phyloP scores from a whole-genome alignment of 2,888 invertebrate genomes.

The Clanis bilineata region DNA sequence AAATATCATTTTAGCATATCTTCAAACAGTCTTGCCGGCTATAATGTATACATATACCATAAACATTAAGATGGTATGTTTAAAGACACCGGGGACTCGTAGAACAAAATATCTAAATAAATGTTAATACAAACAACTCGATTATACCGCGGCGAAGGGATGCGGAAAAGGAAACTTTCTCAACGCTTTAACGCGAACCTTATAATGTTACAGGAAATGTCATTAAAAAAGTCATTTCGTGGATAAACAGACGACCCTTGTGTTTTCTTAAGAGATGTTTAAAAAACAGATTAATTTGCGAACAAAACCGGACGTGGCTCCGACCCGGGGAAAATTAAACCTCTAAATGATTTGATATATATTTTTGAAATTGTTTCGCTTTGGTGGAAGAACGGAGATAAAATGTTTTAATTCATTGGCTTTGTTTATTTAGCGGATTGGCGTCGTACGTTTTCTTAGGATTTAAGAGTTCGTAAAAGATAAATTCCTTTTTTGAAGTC shows the following conservation, averaged over 20 bases:
- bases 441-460: not conserved
- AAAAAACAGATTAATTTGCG: constrained; percentile 14
- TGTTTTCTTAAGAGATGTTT: constrained; percentile 12
- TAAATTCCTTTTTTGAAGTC: no score
- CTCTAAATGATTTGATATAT: not conserved
- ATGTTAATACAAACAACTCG: not conserved
- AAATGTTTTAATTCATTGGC: not conserved
- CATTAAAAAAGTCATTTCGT: constrained; percentile 3
- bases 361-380: not conserved
- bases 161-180: not conserved
- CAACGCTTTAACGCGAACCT: not conserved
- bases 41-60: no score
- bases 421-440: not conserved
- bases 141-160: not conserved
- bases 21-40: no score
- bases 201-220: constrained; percentile 6
- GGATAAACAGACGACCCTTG: constrained; percentile 13
- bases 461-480: no score
- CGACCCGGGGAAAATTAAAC: not conserved
- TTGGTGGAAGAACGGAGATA: not conserved
- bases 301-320: not conserved
- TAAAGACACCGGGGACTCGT: not conserved
- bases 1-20: no score
- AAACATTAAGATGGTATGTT: not conserved
- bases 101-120: not conserved